Percentiles rank a stretch among this genome's conserved stretches.
These are phyloP conservation scores for Gallirallus australis DNA, from an alignment of 2,797 vertebrate species.

Conservation along the genomic window DNA sequence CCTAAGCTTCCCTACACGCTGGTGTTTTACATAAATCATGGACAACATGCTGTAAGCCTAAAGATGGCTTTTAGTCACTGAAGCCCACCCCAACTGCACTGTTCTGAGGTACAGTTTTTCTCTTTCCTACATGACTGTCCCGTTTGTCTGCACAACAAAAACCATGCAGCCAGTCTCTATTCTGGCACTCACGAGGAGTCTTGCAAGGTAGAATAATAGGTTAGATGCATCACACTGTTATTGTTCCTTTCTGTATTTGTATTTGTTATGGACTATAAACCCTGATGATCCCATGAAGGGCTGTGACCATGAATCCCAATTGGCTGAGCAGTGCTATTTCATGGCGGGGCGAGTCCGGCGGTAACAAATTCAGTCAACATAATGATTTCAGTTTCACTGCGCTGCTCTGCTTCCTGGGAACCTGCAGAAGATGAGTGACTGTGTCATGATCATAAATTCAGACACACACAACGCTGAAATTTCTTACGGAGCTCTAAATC, in stretches of 20 bases:
- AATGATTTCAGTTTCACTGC: slow-evolving; percentile 67
- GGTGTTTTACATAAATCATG: neutral
- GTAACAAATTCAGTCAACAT: slow-evolving; percentile 61
- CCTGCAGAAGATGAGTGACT: slow-evolving; percentile 44
- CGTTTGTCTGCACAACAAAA: neutral
- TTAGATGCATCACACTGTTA: slow-evolving; percentile 35
- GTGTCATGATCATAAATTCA: slow-evolving; percentile 50
- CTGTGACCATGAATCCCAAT: slow-evolving; percentile 68
- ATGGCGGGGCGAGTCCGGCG: slow-evolving; percentile 23
- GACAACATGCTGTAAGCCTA: neutral
- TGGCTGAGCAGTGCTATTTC: slow-evolving; percentile 59
- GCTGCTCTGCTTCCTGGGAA: slow-evolving; percentile 64
- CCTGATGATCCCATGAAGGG: slow-evolving; percentile 64
- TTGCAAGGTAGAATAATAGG: neutral
- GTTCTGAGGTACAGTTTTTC: neutral
- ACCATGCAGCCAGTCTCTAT: neutral
- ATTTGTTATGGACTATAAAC: slow-evolving; percentile 75
- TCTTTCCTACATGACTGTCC: rapidly evolving
- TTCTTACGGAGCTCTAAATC: slow-evolving; percentile 25
- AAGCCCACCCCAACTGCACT: neutral
- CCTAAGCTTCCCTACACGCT: neutral
- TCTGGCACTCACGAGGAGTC: neutral
- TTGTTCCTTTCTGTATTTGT: slow-evolving; percentile 68
- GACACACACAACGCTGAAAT: slow-evolving; percentile 26
- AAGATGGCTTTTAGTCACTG: neutral